Evolutionary conservation across 2,113 vertebrate species (phyloP).

Genomic region (Orycteropus afer): DNA sequence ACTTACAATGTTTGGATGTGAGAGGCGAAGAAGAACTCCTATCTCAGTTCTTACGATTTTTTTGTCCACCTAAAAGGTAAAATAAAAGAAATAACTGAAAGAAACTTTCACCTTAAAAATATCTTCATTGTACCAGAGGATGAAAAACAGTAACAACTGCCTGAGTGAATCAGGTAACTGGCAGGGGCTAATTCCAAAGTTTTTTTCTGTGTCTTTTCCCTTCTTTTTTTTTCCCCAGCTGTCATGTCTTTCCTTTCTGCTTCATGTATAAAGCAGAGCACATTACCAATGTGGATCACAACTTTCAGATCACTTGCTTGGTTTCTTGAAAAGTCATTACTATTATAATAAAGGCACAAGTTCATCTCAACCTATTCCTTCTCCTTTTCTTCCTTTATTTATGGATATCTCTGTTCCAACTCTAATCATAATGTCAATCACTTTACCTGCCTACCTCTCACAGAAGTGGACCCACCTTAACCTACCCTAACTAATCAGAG

Average conservation of each 20-base stretch:
- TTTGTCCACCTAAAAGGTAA: slow-evolving; percentile 91
- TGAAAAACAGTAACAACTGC: background rate
- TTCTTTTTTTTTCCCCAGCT: background rate
- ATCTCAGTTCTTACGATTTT: slow-evolving; percentile 95
- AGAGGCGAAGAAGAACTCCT: slow-evolving; percentile 92
- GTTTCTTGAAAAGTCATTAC: background rate
- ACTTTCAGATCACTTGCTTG: background rate
- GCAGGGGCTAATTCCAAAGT: background rate
- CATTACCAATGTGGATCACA: background rate
- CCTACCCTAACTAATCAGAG: background rate
- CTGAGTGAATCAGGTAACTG: background rate
- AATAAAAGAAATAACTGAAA: slow-evolving; percentile 64
- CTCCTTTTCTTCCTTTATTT: background rate
- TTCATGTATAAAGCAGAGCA: background rate
- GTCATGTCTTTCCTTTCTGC: background rate
- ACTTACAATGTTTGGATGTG: slow-evolving; percentile 95
- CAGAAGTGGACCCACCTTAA: fast-evolving
- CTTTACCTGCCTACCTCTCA: background rate
- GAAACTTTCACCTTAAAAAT: background rate
- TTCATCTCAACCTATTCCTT: background rate
- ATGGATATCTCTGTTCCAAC: background rate
- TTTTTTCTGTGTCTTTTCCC: background rate
- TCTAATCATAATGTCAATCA: background rate
- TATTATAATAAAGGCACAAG: background rate
- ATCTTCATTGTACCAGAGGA: background rate